Evolutionary conservation across 1,140 invertebrate species (phyloP), one percentile per base, ranked within the genome.

Genomic region (Orussus abietinus): DNA sequence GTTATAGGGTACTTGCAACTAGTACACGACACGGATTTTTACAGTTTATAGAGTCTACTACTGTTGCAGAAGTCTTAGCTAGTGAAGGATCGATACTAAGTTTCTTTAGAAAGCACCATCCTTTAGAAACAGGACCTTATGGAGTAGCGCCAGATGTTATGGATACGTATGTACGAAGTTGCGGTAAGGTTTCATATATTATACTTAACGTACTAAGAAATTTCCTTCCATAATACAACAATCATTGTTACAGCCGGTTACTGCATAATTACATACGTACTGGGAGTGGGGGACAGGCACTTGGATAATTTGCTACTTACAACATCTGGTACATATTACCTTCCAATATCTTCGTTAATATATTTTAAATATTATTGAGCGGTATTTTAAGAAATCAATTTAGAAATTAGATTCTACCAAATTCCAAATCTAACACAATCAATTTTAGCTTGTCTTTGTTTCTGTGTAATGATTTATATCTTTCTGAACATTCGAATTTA

Each of bases 271-370:
- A 99, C 96, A 0, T 99, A 99, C 66, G 71, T 99, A 25, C 72
- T 99, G 20, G 96, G 96, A 6, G 94, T 99, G 11, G 96, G 97
- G 3, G 97, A 99, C 73, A 80, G 97, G 15, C 96, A 99, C 78
- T 78, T 98, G 38, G 96, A 99, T 69, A 99, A 99, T 77, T 72
- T 99, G 14, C 75, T 99, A 5, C 74, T 98, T 5, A 96, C 93
- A 9, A 85, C 82, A 30, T 80, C 79, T 49, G 95, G 70, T 67
- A 64, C 38, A 32, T 33, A 34, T 20, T 28, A 38, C 13, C 20
- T 19, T 13, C 22, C 3, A 38, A 38, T 37, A 28, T 40, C 4
- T 25, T 19, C 4, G 4, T 13, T 33, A 32, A 22, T 18, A 34
- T 17, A 34, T 28, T 9, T 17, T 30, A 34, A 34, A 12, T 15